A percentile compares a stretch with the other conserved stretches of the same genome.
These are phyloP conservation scores for Epistrophella euchroma DNA, from an alignment of 2,888 invertebrate species.

Conservation along the genomic window DNA sequence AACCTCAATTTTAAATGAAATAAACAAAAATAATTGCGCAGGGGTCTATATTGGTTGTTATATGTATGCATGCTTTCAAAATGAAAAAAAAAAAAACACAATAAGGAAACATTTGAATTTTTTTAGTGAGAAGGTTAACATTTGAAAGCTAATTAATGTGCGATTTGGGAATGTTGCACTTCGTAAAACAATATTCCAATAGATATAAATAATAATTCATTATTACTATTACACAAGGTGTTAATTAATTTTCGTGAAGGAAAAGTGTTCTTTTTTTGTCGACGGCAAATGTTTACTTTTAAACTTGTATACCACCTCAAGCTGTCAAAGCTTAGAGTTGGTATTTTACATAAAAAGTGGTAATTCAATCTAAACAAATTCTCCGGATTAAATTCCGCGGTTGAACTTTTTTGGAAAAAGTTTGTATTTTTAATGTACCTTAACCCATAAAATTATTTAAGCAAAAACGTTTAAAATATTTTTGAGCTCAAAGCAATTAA, in stretches of 20 bases:
- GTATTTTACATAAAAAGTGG: too few species aligned
- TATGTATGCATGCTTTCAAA: too few species aligned
- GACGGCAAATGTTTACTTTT: too few species aligned
- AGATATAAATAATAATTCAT: background rate
- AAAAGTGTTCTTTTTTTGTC: background rate
- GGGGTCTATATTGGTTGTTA: background rate
- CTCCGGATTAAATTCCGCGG: too few species aligned
- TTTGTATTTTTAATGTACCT: too few species aligned
- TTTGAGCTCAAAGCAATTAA: too few species aligned
- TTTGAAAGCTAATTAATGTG: background rate
- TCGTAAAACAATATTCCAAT: background rate
- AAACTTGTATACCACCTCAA: too few species aligned
- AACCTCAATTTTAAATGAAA: background rate
- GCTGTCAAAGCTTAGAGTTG: too few species aligned
- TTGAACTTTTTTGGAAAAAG: too few species aligned
- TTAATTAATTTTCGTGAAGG: background rate
- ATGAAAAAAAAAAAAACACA: background rate
- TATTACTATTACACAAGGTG: background rate
- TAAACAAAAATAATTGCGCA: background rate
- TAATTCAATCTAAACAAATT: too few species aligned
- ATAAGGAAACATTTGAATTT: background rate
- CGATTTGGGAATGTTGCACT: background rate
- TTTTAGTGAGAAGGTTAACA: background rate
- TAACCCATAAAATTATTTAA: too few species aligned
- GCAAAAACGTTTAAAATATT: too few species aligned